Percentiles rank a stretch among this genome's conserved stretches.
Conservation (phyloP, 2,797 vertebrate species). For the Danio aesculapii region DNA sequence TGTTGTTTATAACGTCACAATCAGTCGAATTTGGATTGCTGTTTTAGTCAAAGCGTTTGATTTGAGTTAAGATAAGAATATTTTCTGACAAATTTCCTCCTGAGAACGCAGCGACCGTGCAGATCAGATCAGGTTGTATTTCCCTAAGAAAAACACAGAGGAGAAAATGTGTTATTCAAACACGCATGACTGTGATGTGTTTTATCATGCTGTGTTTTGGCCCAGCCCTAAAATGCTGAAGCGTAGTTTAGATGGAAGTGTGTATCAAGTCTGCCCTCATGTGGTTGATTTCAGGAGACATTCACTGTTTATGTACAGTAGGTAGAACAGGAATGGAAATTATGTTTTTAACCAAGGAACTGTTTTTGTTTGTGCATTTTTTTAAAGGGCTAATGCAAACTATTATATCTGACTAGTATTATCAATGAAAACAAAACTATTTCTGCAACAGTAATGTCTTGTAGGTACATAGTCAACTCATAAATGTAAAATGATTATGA, state of each 20-base stretch:
- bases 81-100: not conserved
- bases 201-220: not conserved
- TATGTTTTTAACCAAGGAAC: no score
- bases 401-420: no score
- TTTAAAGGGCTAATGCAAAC: no score
- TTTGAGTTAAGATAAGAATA: not conserved
- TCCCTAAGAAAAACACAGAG: not conserved
- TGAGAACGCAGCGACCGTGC: not conserved
- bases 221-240: conserved; percentile 8
- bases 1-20: not conserved
- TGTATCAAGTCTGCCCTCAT: conserved; percentile 43
- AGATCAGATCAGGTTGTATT: not conserved
- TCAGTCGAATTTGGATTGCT: not conserved
- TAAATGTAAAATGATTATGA: no score
- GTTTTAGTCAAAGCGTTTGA: not conserved
- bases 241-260: not conserved
- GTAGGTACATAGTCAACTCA: no score
- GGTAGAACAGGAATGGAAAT: no score
- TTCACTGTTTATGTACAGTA: not conserved
- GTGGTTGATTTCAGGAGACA: conserved; percentile 31
- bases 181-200: not conserved
- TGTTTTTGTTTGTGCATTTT: no score
- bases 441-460: no score
- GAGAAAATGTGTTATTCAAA: not conserved
- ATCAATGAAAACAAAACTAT: no score